Conservation (phyloP, 2,113 vertebrate genomes). For the Eublepharis macularius region DNA sequence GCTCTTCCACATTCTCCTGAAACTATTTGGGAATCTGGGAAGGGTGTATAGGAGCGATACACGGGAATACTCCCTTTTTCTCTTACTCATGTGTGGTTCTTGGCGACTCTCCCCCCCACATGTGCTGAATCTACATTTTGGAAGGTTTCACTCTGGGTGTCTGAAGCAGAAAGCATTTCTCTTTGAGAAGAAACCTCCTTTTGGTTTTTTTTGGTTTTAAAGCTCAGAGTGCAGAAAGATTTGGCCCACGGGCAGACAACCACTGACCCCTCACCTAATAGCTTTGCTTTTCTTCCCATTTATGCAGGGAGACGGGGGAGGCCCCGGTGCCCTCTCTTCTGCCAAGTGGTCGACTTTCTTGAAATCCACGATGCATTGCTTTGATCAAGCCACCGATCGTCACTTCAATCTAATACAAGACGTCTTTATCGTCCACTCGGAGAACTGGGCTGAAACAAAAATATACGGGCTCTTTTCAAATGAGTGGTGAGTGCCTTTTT, state of each 20-base stretch:
- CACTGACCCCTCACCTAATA: neutral
- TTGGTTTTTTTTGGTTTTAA: neutral
- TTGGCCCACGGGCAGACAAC: neutral
- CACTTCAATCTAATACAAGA: conserved; percentile 91
- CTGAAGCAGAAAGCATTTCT: too few species aligned
- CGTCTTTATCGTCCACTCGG: conserved; percentile 76
- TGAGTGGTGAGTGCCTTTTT: conserved; percentile 81
- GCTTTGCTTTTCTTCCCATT: neutral
- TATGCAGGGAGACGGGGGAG: conserved; percentile 86
- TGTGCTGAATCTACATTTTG: too few species aligned
- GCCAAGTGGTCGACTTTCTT: conserved; percentile 93
- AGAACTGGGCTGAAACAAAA: conserved; percentile 78
- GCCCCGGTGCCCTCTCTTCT: conserved; percentile 81
- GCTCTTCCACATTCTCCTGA: too few species aligned
- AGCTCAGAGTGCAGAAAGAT: neutral
- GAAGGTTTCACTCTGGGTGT: too few species aligned
- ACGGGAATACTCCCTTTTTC: too few species aligned
- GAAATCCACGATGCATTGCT: conserved; percentile 90
- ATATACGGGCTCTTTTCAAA: conserved; percentile 91
- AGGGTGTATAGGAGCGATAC: too few species aligned
- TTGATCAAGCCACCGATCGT: conserved; percentile 78
- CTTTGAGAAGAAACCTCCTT: too few species aligned
- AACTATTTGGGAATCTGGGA: too few species aligned
- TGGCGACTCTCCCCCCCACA: too few species aligned
- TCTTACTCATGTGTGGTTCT: too few species aligned